These are phyloP conservation scores for Pycnonotus jocosus DNA, from an alignment of 2,113 vertebrate genomes.

Conservation along the genomic window DNA sequence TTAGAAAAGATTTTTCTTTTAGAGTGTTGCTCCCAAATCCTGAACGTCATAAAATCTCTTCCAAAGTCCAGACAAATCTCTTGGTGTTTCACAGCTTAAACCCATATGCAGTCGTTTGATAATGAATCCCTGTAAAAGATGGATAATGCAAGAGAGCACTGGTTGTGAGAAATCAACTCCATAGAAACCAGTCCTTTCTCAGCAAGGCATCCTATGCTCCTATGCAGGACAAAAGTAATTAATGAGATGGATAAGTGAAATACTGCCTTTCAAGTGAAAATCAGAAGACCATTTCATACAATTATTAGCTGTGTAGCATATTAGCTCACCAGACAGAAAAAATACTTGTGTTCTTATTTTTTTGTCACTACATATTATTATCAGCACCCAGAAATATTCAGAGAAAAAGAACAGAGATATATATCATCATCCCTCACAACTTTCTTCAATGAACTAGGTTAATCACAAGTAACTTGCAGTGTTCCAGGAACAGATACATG, in stretches of 20 bases:
- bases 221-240: background rate
- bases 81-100: conserved; percentile 11
- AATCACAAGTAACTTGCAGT: background rate
- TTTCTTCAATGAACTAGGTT: background rate
- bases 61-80: conserved; percentile 18
- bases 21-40: background rate
- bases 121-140: background rate
- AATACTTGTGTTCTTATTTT: background rate
- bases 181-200: background rate
- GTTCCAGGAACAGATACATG: background rate
- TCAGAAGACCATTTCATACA: background rate
- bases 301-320: background rate
- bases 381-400: background rate
- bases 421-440: background rate
- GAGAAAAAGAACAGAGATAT: background rate
- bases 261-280: background rate
- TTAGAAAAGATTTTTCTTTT: background rate
- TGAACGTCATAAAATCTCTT: background rate
- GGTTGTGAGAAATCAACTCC: background rate
- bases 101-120: background rate
- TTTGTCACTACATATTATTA: background rate
- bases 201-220: background rate
- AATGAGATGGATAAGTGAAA: background rate
- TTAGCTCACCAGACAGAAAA: background rate
- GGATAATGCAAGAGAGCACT: background rate